A percentile compares a stretch with the other conserved stretches of the same genome.
These are phyloP conservation scores for Ophioderma brevispina DNA, from an alignment of 35 echinoderm and acorn worm species.

Conservation along the genomic window DNA sequence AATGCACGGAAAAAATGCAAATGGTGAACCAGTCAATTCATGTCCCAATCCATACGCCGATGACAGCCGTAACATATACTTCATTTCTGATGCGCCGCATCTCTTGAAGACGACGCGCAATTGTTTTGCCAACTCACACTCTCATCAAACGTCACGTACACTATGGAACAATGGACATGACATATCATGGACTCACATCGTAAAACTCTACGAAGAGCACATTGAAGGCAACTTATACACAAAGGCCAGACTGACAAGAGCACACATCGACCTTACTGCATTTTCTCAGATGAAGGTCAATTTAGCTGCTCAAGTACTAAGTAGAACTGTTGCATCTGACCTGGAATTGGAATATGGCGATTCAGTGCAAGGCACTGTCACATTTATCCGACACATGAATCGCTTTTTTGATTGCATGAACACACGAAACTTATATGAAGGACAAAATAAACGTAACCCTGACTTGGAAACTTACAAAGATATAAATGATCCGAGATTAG, in stretches of 20 bases:
- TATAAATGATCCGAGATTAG: background rate
- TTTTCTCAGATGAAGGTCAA: constrained; percentile 15
- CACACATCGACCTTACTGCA: constrained; percentile 8
- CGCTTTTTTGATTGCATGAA: constrained; percentile 9
- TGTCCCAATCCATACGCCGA: background rate
- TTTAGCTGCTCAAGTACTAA: constrained; percentile 11
- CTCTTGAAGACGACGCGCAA: constrained; percentile 11
- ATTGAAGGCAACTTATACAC: background rate
- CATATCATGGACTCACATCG: background rate
- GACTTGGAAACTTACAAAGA: constrained; percentile 10
- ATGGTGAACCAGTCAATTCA: background rate
- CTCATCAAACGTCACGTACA: background rate
- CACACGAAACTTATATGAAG: background rate
- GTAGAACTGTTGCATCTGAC: background rate
- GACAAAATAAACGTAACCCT: background rate
- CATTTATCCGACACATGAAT: background rate
- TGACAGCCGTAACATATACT: background rate
- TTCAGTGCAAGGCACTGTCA: background rate
- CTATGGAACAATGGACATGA: constrained; percentile 19
- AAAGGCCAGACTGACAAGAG: constrained; percentile 9
- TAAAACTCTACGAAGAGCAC: background rate
- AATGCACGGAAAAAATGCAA: background rate
- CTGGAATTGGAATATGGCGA: background rate
- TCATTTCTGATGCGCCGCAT: constrained; percentile 40
- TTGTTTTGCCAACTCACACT: constrained; percentile 11